Conservation (phyloP, 2,888 invertebrate species). For the Nomada goodeniana region DNA sequence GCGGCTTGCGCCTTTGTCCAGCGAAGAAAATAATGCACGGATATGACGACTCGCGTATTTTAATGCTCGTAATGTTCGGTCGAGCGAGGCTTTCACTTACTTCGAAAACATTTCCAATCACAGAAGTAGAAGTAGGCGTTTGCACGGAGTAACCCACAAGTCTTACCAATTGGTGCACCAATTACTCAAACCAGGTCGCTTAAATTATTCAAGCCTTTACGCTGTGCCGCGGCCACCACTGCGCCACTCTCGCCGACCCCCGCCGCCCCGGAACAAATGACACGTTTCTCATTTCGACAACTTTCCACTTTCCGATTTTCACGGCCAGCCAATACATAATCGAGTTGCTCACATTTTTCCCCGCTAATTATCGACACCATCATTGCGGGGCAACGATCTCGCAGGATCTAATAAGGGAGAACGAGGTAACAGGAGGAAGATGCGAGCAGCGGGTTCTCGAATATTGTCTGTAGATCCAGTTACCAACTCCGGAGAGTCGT, state of each 20-base stretch:
- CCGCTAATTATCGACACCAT: neutral
- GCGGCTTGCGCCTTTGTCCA: too few relatives aligned
- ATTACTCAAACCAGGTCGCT: slow-evolving; percentile 41
- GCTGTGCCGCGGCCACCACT: slow-evolving; percentile 5
- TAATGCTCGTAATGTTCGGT: neutral
- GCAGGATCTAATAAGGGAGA: slow-evolving; percentile 19
- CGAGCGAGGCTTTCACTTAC: neutral
- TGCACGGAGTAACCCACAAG: slow-evolving; percentile 1
- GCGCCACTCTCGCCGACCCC: neutral
- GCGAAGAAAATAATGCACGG: too few relatives aligned
- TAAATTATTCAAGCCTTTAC: slow-evolving; percentile 26
- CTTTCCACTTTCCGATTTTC: too few relatives aligned
- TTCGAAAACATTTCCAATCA: neutral
- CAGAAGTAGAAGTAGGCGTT: too few relatives aligned
- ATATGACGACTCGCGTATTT: too few relatives aligned
- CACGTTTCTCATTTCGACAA: too few relatives aligned
- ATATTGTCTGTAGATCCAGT: slow-evolving; percentile 46
- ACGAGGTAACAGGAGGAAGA: neutral
- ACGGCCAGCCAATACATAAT: neutral
- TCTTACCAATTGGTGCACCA: slow-evolving; percentile 29
- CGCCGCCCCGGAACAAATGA: neutral
- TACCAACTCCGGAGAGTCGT: slow-evolving; percentile 52
- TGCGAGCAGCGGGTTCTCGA: slow-evolving; percentile 18
- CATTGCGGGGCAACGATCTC: neutral
- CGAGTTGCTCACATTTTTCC: neutral